Conservation (phyloP, 2,797 vertebrate species). For the Austrolebias charrua region DNA sequence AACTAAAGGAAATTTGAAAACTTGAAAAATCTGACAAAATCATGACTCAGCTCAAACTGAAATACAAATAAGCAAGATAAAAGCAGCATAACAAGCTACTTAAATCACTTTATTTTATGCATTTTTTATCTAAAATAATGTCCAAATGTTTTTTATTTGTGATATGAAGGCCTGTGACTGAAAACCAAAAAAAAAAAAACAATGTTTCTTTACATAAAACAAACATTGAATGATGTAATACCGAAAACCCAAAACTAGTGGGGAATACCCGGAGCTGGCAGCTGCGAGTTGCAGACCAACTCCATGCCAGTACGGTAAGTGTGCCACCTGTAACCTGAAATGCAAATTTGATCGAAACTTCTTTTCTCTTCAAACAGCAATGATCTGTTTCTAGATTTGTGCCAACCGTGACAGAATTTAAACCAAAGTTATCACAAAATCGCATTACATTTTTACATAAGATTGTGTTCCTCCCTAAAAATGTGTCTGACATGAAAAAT, state of each 20-base stretch:
- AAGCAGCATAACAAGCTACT: too few relatives aligned
- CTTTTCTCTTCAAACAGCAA: slow-evolving; percentile 2
- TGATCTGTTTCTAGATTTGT: slow-evolving; percentile 12
- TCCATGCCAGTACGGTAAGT: slow-evolving; percentile 34
- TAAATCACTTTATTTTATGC: too few relatives aligned
- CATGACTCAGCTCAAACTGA: too few relatives aligned
- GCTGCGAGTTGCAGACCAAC: slow-evolving; percentile 24
- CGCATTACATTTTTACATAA: too few relatives aligned
- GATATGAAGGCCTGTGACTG: too few relatives aligned
- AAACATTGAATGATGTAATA: slow-evolving; percentile 6
- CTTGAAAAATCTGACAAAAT: too few relatives aligned
- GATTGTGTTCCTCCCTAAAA: not conserved
- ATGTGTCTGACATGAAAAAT: not conserved
- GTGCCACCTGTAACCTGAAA: slow-evolving; percentile 18
- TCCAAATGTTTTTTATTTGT: not conserved
- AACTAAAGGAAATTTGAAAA: too few relatives aligned
- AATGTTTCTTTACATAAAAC: not conserved
- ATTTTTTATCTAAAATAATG: not conserved
- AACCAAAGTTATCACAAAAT: not conserved
- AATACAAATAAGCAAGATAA: too few relatives aligned
- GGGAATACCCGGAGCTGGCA: slow-evolving; percentile 27
- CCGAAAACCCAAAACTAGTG: not conserved
- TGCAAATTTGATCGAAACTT: slow-evolving; percentile 42
- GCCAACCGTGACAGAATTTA: not conserved
- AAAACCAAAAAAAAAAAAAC: not conserved